A percentile compares a stretch with the other conserved stretches of the same genome.
Conservation (phyloP, 2,797 vertebrate genomes). For the Amblyopsis hoosieri region DNA sequence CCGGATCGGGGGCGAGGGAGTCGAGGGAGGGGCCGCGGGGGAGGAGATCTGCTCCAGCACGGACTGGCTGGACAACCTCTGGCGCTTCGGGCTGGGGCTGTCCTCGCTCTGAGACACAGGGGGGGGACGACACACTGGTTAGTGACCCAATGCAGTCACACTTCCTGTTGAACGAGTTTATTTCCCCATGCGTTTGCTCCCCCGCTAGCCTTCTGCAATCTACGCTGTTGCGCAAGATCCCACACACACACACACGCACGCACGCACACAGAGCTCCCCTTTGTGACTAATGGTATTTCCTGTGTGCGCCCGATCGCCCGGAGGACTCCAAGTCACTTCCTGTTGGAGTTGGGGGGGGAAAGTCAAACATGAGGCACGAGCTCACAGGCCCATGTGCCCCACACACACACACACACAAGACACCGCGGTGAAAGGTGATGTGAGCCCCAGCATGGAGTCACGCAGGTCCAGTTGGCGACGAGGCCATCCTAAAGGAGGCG, state of each 20-base stretch:
- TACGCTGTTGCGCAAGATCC: conserved; percentile 15
- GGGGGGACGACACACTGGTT: conserved; percentile 14
- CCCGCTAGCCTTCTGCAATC: conserved; percentile 28
- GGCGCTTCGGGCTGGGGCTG: conserved; percentile 95
- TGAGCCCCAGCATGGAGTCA: conserved; percentile 29
- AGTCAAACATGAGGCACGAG: conserved; percentile 54
- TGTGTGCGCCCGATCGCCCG: conserved; percentile 45
- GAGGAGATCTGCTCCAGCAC: conserved; percentile 91
- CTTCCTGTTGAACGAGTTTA: conserved; percentile 43
- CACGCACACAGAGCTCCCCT: conserved; percentile 24
- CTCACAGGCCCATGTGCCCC: conserved; percentile 50
- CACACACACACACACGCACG: conserved; percentile 24
- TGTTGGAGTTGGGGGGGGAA: conserved; percentile 64
- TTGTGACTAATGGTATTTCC: conserved; percentile 66
- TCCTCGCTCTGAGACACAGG: conserved; percentile 84
- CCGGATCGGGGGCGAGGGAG: conserved; percentile 94
- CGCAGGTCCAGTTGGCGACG: conserved; percentile 13
- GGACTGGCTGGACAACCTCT: conserved; percentile 90
- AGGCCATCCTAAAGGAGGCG: conserved; percentile 14
- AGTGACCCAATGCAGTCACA: too few species aligned
- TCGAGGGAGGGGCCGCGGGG: conserved; percentile 85
- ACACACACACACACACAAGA: conserved; percentile 46
- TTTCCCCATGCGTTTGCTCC: conserved; percentile 36
- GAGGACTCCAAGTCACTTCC: conserved; percentile 73
- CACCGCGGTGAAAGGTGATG: conserved; percentile 12